Evolutionary conservation across 2,888 invertebrate species (phyloP), one percentile per base, ranked within the genome.

Genomic region (Cheilosia scutellata): DNA sequence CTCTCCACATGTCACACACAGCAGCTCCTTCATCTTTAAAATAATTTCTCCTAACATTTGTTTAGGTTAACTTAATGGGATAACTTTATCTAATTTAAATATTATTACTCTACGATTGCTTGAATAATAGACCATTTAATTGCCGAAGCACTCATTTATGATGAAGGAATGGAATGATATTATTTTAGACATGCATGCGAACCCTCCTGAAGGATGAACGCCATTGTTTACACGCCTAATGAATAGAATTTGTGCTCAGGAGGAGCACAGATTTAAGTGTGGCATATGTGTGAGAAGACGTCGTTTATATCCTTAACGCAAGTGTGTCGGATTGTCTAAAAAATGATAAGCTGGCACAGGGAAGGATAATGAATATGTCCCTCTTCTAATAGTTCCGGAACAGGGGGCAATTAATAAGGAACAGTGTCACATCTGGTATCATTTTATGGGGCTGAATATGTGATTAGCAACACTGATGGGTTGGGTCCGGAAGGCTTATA

Each of bases 141-240:
- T 74, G 86, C 72, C 68, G 82, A 65, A 82, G 82, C 78, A 87
- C 65, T 72, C 72, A 65, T 84, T 74, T 68, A 68, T 37, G 68
- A 63, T 57, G 70, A 57, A 42, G 75, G 42, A 53, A 53, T 37
- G 42, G 65, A 82, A 76, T 57, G 47, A 42, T 51, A 77, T 68
- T 66, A 77, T 55, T 78, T 71, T 29, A 20, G 63, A 58, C 63
- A 75, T 40, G 58, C 42, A 31, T 65, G 16, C 44, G 33, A 27
- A 5, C 6, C 33, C 16, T 29, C 62, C 5, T 44, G 63, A 62
- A 78, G n/a, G n/a, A n/a, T n/a, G n/a, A n/a, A n/a, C n/a, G 82
- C 78, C 82, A 84, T 79, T 88, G 87, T 88, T 88, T 88, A 88
- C 88, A 84, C 76, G 82, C 78, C 71, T 87, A 82, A 88, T 88